A percentile compares a stretch with the other conserved stretches of the same genome.
Conservation (phyloP, 1,140 invertebrate species). For the Dreissena rostriformis region DNA sequence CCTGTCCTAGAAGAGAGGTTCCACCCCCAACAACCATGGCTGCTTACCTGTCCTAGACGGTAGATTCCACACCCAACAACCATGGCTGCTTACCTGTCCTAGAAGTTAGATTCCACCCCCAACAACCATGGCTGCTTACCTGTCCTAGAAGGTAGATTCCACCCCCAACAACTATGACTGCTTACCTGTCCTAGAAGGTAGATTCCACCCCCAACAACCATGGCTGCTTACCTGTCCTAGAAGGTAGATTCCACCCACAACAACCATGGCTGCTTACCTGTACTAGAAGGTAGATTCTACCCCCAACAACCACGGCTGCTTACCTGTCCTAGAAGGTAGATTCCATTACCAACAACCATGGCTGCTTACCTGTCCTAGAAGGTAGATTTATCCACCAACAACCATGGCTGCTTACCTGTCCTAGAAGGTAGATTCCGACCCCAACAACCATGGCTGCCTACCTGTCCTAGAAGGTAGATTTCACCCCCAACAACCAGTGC, state of each 20-base stretch:
- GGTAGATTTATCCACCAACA: background rate
- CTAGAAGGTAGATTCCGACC: conserved; percentile 96
- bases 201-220: background rate
- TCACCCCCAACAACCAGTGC: conserved; percentile 93
- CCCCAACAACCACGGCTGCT: conserved; percentile 88
- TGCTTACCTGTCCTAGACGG: background rate
- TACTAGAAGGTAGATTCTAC: conserved; percentile 96
- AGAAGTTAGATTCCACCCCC: background rate
- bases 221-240: background rate
- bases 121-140: background rate
- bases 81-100: background rate
- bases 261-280: conserved; percentile 81
- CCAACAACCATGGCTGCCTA: conserved; percentile 87
- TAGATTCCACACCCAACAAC: background rate
- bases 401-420: conserved; percentile 84
- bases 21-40: background rate
- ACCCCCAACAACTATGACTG: background rate
- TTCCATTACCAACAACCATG: conserved; percentile 92
- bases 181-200: background rate
- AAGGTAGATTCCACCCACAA: background rate
- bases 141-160: background rate
- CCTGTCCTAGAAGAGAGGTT: background rate
- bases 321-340: conserved; percentile 94
- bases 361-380: conserved; percentile 86
- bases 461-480: conserved; percentile 95